Conservation (phyloP, 2,113 vertebrate genomes). For the Xiphophorus maculatus region DNA sequence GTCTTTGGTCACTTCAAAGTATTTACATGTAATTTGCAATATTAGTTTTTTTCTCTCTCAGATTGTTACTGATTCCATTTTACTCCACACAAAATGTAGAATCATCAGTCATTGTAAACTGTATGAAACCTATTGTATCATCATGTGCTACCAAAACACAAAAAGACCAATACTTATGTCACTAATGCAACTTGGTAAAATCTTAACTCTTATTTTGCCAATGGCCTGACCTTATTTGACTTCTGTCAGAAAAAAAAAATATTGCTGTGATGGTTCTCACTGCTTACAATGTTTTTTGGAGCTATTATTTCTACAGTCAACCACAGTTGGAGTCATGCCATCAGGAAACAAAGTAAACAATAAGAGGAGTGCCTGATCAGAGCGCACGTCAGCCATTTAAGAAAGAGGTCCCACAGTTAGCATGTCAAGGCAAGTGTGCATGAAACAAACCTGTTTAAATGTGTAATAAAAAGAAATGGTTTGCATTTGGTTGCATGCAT, state of each 20-base stretch:
- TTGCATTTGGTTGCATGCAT: neutral
- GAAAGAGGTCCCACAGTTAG: neutral
- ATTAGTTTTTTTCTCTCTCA: neutral
- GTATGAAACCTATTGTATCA: neutral
- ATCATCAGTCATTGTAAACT: neutral
- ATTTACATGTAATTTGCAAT: neutral
- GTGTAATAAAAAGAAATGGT: neutral
- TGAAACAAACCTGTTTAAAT: neutral
- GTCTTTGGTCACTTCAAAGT: neutral
- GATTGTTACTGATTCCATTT: neutral
- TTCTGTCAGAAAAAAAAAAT: slow-evolving; percentile 7
- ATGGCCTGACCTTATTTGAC: neutral
- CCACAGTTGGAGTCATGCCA: slow-evolving; percentile 18
- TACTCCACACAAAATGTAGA: neutral
- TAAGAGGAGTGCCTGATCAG: slow-evolving; percentile 24
- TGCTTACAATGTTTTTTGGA: neutral
- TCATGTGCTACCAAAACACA: neutral
- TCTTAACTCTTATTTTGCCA: neutral
- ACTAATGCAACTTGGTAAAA: neutral
- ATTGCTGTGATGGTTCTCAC: neutral
- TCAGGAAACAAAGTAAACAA: slow-evolving; percentile 14
- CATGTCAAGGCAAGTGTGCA: slow-evolving; percentile 16
- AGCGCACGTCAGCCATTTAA: neutral
- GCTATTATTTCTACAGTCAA: neutral
- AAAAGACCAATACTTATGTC: neutral